Conservation (phyloP, 2,797 vertebrate species). For the Salmo trutta region DNA sequence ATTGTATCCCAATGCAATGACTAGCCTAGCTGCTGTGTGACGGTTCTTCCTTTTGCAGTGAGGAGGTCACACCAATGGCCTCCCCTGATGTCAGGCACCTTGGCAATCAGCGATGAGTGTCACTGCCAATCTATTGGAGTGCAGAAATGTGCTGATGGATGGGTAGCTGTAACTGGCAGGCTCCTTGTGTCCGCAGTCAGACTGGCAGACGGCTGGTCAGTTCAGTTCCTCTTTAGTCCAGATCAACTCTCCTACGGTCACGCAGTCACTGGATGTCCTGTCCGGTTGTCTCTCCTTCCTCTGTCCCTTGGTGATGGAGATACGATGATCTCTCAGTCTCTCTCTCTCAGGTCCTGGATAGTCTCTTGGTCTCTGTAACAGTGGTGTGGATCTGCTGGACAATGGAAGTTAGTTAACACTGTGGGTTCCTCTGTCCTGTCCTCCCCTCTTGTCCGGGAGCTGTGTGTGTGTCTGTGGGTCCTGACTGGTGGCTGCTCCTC, state of each 20-base stretch:
- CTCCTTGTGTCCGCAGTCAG: conserved; percentile 7
- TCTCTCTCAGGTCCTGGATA: background rate
- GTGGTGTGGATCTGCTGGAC: background rate
- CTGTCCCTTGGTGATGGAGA: conserved; percentile 23
- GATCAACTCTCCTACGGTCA: background rate
- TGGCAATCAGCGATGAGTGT: background rate
- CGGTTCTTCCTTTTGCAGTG: background rate
- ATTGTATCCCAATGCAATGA: background rate
- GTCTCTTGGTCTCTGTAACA: background rate
- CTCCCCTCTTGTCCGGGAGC: conserved; percentile 37
- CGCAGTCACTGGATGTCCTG: background rate
- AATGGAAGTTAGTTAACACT: background rate
- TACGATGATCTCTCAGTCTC: conserved; percentile 27
- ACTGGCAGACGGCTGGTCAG: conserved; percentile 38
- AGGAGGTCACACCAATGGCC: background rate
- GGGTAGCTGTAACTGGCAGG: conserved; percentile 8
- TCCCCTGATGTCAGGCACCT: background rate
- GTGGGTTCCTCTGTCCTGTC: conserved; percentile 35
- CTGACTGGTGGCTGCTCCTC: conserved; percentile 69
- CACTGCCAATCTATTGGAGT: background rate
- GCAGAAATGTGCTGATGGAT: background rate
- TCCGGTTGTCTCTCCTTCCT: conserved; percentile 22
- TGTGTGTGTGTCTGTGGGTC: conserved; percentile 50
- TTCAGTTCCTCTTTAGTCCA: background rate
- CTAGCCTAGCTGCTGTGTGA: background rate